A percentile compares a stretch with the other conserved stretches of the same genome.
phyloP scores from a whole-genome alignment of 2,888 invertebrate genomes.

The Erpobdella octoculata region DNA sequence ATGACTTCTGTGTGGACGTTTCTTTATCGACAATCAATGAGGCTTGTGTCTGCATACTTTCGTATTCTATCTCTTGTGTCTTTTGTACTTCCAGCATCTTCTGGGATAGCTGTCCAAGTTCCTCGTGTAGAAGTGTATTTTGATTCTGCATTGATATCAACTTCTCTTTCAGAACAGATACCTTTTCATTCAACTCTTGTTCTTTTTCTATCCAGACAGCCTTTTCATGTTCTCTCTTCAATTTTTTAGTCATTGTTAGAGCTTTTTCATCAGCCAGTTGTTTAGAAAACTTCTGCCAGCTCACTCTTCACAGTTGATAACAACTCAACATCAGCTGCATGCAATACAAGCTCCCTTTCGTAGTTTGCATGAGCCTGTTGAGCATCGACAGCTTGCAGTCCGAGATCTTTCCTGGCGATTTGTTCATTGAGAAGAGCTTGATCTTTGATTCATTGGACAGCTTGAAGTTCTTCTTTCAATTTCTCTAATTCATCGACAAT shows the following conservation, averaged over 20 bases:
- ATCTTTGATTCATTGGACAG: slow-evolving; percentile 37
- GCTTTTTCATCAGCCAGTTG: background rate
- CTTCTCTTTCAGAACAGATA: slow-evolving; percentile 62
- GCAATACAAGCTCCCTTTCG: slow-evolving; percentile 54
- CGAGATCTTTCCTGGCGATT: slow-evolving; percentile 45
- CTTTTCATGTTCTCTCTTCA: slow-evolving; percentile 44
- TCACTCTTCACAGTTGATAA: slow-evolving; percentile 37
- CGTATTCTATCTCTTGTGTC: background rate
- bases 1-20: slow-evolving; percentile 53
- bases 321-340: slow-evolving; percentile 53
- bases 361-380: slow-evolving; percentile 54
- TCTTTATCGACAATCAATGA: background rate
- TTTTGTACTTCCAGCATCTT: background rate
- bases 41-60: background rate
- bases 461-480: slow-evolving; percentile 6
- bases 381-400: slow-evolving; percentile 46
- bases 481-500: background rate
- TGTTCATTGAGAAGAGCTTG: slow-evolving; percentile 44
- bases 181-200: slow-evolving; percentile 59
- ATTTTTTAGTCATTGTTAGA: background rate
- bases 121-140: slow-evolving; percentile 72
- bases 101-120: slow-evolving; percentile 52
- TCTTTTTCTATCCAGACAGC: slow-evolving; percentile 63
- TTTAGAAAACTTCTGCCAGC: background rate
- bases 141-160: slow-evolving; percentile 70